A percentile compares a stretch with the other conserved stretches of the same genome.
Conservation (phyloP, 2,888 invertebrate species). For the Ctena decussata region DNA sequence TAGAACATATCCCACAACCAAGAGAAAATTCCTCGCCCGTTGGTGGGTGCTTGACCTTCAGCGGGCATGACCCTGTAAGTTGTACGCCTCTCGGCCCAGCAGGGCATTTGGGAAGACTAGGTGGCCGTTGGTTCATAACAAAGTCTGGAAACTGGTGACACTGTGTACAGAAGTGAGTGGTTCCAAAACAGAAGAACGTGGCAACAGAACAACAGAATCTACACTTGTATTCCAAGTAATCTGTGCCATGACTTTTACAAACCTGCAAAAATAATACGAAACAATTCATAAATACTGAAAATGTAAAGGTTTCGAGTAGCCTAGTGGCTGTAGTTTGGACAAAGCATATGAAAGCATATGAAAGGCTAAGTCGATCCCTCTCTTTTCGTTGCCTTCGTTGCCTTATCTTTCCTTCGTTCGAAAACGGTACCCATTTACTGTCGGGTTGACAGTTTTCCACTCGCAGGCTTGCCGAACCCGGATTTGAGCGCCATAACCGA, state of each 20-base stretch:
- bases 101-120: constrained; percentile 95
- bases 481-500: too few relatives aligned
- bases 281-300: too few relatives aligned
- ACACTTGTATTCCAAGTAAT: constrained; percentile 99
- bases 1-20: constrained; percentile 60
- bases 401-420: too few relatives aligned
- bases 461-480: too few relatives aligned
- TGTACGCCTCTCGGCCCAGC: constrained; percentile 89
- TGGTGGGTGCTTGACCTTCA: constrained; percentile 51
- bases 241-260: constrained; percentile 98
- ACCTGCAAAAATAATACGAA: constrained; percentile 89
- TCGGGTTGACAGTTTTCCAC: too few relatives aligned
- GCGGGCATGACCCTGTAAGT: constrained; percentile 46
- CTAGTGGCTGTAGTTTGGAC: too few relatives aligned
- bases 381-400: too few relatives aligned
- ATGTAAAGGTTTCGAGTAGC: too few relatives aligned
- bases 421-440: too few relatives aligned
- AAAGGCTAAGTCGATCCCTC: too few relatives aligned
- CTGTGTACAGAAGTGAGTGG: constrained; percentile 98
- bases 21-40: constrained; percentile 56
- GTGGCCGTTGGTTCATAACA: constrained; percentile 94
- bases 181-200: constrained; percentile 99
- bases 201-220: constrained; percentile 99
- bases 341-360: too few relatives aligned
- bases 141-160: constrained; percentile 99